These are phyloP conservation scores for Phylloscopus trochilus DNA, from an alignment of 2,113 vertebrate species.

Conservation along the genomic window DNA sequence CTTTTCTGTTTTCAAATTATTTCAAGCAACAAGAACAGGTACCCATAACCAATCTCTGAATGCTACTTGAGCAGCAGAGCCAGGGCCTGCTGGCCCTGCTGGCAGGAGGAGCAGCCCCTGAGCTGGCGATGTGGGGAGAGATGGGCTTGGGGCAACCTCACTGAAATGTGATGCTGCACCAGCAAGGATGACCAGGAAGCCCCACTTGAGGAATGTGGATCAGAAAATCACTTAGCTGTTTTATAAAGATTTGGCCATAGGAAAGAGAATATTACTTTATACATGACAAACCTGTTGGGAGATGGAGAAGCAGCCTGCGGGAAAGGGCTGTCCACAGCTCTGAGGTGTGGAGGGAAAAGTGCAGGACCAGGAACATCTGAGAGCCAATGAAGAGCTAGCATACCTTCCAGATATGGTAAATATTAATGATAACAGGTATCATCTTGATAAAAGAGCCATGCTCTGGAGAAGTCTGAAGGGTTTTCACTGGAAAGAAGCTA, in stretches of 20 bases:
- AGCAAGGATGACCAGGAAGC: neutral
- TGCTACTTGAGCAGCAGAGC: neutral
- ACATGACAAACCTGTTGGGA: neutral
- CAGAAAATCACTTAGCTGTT: neutral
- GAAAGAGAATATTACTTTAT: neutral
- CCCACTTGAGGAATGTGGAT: neutral
- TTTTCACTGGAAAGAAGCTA: neutral
- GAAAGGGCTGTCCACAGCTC: neutral
- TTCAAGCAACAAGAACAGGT: neutral
- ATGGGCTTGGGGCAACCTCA: neutral
- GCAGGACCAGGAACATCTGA: neutral
- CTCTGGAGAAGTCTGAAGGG: neutral
- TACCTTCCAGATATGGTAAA: neutral
- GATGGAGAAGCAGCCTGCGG: neutral
- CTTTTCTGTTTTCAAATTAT: neutral
- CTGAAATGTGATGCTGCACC: fast-evolving
- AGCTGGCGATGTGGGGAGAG: neutral
- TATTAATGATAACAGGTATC: neutral
- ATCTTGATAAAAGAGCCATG: neutral
- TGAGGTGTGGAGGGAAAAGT: neutral
- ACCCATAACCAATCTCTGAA: neutral
- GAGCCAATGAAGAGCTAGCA: neutral
- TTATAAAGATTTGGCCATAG: neutral
- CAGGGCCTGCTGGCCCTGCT: neutral
- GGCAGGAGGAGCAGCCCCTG: neutral